Conservation (phyloP, 2,888 invertebrate species). For the Drosophila barbarae region DNA sequence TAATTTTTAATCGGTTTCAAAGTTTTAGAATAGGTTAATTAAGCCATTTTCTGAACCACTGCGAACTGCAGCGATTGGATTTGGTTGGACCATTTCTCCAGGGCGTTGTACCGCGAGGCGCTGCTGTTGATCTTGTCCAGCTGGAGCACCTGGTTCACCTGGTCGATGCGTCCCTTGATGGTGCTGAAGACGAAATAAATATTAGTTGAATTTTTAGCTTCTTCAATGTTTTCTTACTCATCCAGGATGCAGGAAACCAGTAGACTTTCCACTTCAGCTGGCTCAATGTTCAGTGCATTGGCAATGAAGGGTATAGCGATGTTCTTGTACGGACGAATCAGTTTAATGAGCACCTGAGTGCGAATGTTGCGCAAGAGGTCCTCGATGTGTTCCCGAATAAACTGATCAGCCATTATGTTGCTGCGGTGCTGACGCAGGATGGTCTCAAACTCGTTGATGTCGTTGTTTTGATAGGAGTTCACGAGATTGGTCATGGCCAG, state of each 20-base stretch:
- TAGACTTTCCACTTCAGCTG: conserved; percentile 96
- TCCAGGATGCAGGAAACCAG: conserved; percentile 98
- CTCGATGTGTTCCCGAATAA: conserved; percentile 99
- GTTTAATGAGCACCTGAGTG: conserved; percentile 97
- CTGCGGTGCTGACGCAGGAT: conserved; percentile 95
- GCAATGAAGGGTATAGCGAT: conserved; percentile 99
- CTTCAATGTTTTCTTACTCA: conserved; percentile 83
- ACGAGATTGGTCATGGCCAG: conserved; percentile 99
- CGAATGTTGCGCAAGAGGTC: conserved; percentile 96
- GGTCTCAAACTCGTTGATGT: conserved; percentile 98
- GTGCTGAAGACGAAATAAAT: conserved; percentile 82
- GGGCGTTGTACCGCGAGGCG: conserved; percentile 92
- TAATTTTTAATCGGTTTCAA: conserved; percentile 21
- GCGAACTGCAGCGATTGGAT: conserved; percentile 92
- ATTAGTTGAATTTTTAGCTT: neutral
- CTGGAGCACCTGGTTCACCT: conserved; percentile 96
- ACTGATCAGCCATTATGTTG: conserved; percentile 99
- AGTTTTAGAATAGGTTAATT: conserved; percentile 55
- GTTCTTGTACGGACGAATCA: conserved; percentile 98
- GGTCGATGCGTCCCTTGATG: conserved; percentile 92
- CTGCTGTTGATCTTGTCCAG: conserved; percentile 89
- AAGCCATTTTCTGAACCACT: conserved; percentile 96
- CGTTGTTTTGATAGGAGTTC: conserved; percentile 97
- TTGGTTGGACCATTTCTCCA: conserved; percentile 98
- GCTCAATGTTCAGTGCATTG: conserved; percentile 94